Conservation (phyloP, 2,113 vertebrate species). For the Alligator sinensis region DNA sequence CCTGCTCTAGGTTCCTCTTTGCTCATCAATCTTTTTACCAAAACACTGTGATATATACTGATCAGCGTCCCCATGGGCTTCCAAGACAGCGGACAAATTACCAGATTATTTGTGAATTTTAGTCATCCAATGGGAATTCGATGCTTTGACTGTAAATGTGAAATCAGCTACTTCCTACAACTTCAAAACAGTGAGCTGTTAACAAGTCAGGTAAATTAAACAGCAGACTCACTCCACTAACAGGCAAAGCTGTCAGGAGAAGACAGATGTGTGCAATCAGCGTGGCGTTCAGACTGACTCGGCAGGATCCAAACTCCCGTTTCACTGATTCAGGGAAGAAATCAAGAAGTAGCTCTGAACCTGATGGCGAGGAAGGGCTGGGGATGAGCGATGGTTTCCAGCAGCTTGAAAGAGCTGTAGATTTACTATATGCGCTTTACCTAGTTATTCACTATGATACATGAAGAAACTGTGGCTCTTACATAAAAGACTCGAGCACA, state of each 20-base stretch:
- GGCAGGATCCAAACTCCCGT: background rate
- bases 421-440: background rate
- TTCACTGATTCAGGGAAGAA: background rate
- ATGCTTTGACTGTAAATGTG: constrained; percentile 63
- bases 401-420: background rate
- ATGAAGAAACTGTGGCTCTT: background rate
- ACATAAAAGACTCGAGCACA: background rate
- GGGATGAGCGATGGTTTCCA: background rate
- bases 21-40: constrained; percentile 71
- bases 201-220: constrained; percentile 82
- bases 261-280: constrained; percentile 80
- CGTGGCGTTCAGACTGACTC: background rate
- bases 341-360: background rate
- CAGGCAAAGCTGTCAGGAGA: constrained; percentile 77
- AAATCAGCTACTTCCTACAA: constrained; percentile 72
- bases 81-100: constrained; percentile 64
- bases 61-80: constrained; percentile 35
- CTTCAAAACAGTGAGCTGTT: constrained; percentile 77
- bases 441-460: accelerated
- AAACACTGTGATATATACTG: constrained; percentile 39
- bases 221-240: constrained; percentile 71
- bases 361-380: background rate
- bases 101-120: constrained; percentile 76
- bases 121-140: constrained; percentile 62
- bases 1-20: constrained; percentile 8